Conservation (phyloP, 1,140 invertebrate genomes). For the Dicyema japonicum region DNA sequence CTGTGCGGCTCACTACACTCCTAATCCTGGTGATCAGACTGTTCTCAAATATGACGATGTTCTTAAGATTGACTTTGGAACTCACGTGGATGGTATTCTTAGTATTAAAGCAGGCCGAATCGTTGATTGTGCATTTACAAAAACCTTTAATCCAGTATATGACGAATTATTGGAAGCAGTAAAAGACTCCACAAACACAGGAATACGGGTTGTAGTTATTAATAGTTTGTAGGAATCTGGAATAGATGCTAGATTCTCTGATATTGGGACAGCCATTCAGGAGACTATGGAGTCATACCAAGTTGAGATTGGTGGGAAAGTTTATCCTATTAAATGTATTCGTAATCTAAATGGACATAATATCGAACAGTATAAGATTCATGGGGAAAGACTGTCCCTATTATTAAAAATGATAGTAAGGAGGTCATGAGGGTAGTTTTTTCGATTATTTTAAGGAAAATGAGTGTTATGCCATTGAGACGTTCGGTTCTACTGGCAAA, state of each 20-base stretch:
- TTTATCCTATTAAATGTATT: constrained; percentile 67
- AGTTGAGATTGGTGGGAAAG: constrained; percentile 78
- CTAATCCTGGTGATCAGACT: constrained; percentile 78
- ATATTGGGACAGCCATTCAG: constrained; percentile 80
- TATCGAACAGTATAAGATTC: constrained; percentile 76
- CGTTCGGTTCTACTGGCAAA: constrained; percentile 83
- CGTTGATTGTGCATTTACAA: constrained; percentile 90
- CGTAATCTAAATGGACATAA: constrained; percentile 91
- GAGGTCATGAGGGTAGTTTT: constrained; percentile 59
- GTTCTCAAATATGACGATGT: constrained; percentile 80
- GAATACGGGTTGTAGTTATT: constrained; percentile 31
- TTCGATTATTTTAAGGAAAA: constrained; percentile 31
- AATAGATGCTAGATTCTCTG: constrained; percentile 79
- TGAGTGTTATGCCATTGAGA: constrained; percentile 96
- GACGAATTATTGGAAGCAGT: constrained; percentile 76
- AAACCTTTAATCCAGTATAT: constrained; percentile 80
- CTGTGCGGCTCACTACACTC: constrained; percentile 94
- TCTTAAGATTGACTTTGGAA: constrained; percentile 96
- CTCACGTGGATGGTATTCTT: constrained; percentile 56
- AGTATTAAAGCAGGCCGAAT: constrained; percentile 33
- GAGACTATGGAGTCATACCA: constrained; percentile 99
- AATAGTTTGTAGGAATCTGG: constrained; percentile 21
- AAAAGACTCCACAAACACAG: constrained; percentile 78
- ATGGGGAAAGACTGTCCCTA: constrained; percentile 97
- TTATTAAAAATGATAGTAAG: constrained; percentile 92